Conservation (phyloP, 2,113 vertebrate genomes). For the Petrocephalus zakoni region DNA sequence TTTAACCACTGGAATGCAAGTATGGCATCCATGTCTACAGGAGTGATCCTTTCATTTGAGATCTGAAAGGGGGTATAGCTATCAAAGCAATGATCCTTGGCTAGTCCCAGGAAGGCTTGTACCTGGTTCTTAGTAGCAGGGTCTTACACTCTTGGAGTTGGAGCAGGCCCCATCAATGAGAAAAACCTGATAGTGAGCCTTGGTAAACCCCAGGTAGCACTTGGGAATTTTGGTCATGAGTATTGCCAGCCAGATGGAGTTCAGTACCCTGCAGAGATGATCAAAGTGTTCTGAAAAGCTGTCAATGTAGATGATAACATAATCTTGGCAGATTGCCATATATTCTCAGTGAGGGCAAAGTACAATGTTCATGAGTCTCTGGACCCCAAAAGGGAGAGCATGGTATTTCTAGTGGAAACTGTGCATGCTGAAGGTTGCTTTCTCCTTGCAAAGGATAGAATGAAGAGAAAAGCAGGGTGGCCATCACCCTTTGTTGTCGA, state of each 20-base stretch:
- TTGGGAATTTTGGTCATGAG: not conserved
- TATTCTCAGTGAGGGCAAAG: not conserved
- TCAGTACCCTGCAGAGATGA: not conserved
- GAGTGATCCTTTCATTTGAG: too few relatives aligned
- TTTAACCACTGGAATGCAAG: too few relatives aligned
- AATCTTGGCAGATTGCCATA: not conserved
- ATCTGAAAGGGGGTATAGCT: too few relatives aligned
- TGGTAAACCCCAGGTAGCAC: not conserved
- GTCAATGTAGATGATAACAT: not conserved
- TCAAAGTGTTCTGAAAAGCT: not conserved
- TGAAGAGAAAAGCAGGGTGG: too few relatives aligned
- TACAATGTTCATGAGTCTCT: not conserved
- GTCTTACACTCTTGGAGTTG: not conserved
- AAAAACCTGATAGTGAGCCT: not conserved
- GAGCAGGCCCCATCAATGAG: not conserved
- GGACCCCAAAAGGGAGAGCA: not conserved
- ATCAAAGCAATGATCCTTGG: not conserved
- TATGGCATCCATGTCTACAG: too few relatives aligned
- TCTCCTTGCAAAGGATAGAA: too few relatives aligned
- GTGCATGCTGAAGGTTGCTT: too few relatives aligned
- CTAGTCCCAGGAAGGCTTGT: not conserved
- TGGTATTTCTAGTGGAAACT: too few relatives aligned
- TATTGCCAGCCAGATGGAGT: not conserved
- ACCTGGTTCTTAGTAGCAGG: not conserved
- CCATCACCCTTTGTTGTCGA: too few relatives aligned